Evolutionary conservation across 1,140 invertebrate species (phyloP).

Genomic region (Drosophila truncata): DNA sequence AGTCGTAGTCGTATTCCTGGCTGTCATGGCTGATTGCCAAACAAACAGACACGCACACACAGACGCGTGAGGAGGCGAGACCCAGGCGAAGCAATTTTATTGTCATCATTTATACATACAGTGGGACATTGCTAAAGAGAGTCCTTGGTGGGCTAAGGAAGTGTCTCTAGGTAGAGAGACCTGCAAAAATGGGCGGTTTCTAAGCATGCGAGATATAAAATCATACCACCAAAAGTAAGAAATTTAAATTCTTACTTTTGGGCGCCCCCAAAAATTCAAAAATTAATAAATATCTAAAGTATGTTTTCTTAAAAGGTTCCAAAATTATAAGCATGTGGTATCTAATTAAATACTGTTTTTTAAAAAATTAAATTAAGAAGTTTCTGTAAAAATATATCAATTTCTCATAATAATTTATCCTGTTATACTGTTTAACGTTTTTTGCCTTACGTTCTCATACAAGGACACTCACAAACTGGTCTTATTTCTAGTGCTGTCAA

Average conservation of each 20-base stretch:
- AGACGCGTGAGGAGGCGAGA: slow-evolving; percentile 15
- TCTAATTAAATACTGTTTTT: background rate
- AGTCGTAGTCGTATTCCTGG: slow-evolving; percentile 26
- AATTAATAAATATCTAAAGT: no score
- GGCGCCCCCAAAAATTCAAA: background rate
- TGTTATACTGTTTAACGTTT: slow-evolving; percentile 11
- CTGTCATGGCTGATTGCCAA: slow-evolving; percentile 51
- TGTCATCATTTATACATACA: slow-evolving; percentile 55
- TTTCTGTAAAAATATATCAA: background rate
- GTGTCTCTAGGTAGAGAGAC: background rate
- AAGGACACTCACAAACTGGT: slow-evolving; percentile 23
- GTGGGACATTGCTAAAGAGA: slow-evolving; percentile 17
- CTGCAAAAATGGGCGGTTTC: background rate
- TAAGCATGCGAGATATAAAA: no score
- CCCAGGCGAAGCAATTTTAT: slow-evolving; percentile 35
- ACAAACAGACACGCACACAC: slow-evolving; percentile 35
- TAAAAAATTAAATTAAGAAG: background rate
- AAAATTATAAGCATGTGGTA: fast-evolving
- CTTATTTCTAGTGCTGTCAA: slow-evolving; percentile 33
- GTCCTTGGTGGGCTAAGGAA: background rate
- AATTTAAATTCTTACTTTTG: background rate
- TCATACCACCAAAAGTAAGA: no score
- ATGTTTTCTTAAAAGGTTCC: no score
- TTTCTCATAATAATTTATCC: background rate
- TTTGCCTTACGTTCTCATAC: slow-evolving; percentile 10